Percentiles rank a stretch among this genome's conserved stretches.
Conservation (phyloP, 1,140 invertebrate species). For the Diplogasteroides magnus region DNA sequence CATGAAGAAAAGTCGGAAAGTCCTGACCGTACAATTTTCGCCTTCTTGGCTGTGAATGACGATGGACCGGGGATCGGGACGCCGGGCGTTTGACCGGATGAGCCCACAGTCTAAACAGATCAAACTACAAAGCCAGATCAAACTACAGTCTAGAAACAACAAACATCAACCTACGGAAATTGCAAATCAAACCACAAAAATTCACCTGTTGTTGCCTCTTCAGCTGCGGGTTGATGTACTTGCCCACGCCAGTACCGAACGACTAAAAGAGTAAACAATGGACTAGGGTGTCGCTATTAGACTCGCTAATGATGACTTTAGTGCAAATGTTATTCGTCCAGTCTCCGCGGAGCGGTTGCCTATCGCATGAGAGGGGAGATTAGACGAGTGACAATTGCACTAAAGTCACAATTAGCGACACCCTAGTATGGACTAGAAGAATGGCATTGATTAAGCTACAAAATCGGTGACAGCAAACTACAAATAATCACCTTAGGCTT, state of each 20-base stretch:
- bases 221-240: conserved; percentile 46
- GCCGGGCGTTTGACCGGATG: conserved; percentile 1
- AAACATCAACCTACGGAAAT: conserved; percentile 2
- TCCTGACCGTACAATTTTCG: conserved; percentile 18
- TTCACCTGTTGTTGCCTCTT: conserved; percentile 23
- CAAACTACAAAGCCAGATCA: background rate
- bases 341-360: too few species aligned
- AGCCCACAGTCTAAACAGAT: background rate
- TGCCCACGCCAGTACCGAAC: conserved; percentile 41
- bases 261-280: background rate
- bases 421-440: too few species aligned
- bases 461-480: too few species aligned
- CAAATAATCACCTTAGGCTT: conserved; percentile 35
- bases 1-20: conserved; percentile 25
- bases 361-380: too few species aligned
- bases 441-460: too few species aligned
- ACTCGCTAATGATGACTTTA: too few species aligned
- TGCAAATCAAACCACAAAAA: background rate
- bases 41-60: conserved; percentile 17
- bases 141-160: background rate
- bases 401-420: too few species aligned
- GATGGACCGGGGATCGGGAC: background rate
- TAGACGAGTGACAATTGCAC: too few species aligned
- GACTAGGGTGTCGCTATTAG: too few species aligned
- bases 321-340: too few species aligned